These are phyloP conservation scores for Erpetoichthys calabaricus DNA, from an alignment of 2,797 vertebrate genomes.

Conservation along the genomic window DNA sequence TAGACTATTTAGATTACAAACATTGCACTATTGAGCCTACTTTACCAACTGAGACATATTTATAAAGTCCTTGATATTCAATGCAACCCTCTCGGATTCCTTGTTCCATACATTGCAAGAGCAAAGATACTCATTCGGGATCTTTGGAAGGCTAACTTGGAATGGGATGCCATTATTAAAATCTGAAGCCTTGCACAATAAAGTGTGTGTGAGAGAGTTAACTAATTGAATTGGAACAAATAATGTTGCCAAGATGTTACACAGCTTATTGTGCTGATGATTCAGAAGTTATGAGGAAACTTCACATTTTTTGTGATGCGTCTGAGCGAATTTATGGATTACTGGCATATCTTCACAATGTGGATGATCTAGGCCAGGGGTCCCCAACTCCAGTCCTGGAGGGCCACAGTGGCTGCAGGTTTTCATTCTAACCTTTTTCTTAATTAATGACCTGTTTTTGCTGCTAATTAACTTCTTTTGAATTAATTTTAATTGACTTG, in stretches of 20 bases:
- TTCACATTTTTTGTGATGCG: conserved; percentile 13
- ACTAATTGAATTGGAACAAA: conserved; percentile 1
- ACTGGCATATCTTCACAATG: conserved; percentile 14
- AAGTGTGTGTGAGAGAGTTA: conserved; percentile 11
- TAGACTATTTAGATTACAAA: conserved; percentile 1
- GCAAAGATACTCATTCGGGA: conserved; percentile 13
- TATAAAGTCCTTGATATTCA: conserved; percentile 7
- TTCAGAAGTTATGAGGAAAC: not conserved
- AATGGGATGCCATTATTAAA: conserved; percentile 13
- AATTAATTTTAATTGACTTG: too few species aligned
- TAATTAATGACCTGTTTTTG: too few species aligned
- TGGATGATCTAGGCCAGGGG: not conserved
- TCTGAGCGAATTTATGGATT: conserved; percentile 11
- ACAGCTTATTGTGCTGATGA: not conserved
- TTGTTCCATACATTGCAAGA: conserved; percentile 9
- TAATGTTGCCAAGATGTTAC: conserved; percentile 9
- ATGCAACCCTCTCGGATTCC: conserved; percentile 13
- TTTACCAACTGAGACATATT: conserved; percentile 7
- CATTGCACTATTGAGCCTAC: not conserved
- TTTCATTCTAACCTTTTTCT: too few species aligned
- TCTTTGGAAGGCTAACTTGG: conserved; percentile 11
- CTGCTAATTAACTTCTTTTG: too few species aligned
- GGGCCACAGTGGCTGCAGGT: too few species aligned
- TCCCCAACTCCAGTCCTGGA: too few species aligned
- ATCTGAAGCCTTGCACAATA: conserved; percentile 5